phyloP scores from a whole-genome alignment of 2,888 invertebrate genomes.

The Labia minor region DNA sequence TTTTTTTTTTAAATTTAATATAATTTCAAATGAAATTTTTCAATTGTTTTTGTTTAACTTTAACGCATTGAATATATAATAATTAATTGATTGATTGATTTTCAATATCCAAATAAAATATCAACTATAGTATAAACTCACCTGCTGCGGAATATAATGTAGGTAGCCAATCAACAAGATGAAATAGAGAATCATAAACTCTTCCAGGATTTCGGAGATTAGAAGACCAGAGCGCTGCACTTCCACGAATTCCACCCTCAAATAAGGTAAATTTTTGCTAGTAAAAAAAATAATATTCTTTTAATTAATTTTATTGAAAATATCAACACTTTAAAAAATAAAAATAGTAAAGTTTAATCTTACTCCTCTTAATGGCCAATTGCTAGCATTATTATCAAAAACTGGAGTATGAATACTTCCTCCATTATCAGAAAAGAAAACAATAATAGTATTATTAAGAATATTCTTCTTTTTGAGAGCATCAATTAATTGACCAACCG shows the following conservation, averaged over 20 bases:
- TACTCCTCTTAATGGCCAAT: constrained; percentile 41
- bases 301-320: not conserved
- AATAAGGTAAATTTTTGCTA: constrained; percentile 66
- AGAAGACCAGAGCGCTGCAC: constrained; percentile 66
- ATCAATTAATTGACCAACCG: constrained; percentile 38
- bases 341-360: too few species aligned
- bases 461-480: constrained; percentile 36
- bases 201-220: constrained; percentile 40
- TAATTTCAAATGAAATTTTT: too few species aligned
- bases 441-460: constrained; percentile 41
- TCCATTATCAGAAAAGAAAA: constrained; percentile 51
- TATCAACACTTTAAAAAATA: not conserved
- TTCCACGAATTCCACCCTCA: constrained; percentile 75
- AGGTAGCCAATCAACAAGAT: constrained; percentile 75
- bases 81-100: too few species aligned
- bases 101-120: too few species aligned
- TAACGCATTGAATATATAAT: too few species aligned
- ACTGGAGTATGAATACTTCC: constrained; percentile 52
- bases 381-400: constrained; percentile 39
- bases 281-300: constrained; percentile 23
- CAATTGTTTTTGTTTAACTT: too few species aligned
- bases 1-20: too few species aligned
- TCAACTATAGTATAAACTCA: too few species aligned
- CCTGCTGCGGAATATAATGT: constrained; percentile 46
- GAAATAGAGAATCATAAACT: constrained; percentile 55